Conservation (phyloP, 2,797 vertebrate species). For the Pantherophis alleghaniensis region DNA sequence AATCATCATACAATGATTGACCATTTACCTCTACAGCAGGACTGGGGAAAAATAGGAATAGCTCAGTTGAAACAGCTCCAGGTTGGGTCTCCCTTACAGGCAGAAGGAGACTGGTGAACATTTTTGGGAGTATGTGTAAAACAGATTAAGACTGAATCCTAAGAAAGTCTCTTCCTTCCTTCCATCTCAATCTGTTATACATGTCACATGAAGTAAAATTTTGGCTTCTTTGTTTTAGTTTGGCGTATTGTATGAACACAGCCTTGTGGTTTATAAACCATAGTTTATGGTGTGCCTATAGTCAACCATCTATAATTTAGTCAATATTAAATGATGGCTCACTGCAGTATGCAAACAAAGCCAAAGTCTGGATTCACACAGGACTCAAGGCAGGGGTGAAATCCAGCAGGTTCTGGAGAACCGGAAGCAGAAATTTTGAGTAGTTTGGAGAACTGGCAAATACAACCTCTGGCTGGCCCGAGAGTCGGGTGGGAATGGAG, state of each 20-base stretch:
- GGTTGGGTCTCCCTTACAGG: not conserved
- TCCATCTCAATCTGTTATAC: not conserved
- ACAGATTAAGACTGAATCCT: not conserved
- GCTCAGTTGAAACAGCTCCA: not conserved
- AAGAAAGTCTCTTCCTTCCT: not conserved
- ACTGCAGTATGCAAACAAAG: not conserved
- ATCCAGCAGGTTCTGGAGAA: no score
- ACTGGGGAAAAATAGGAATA: not conserved
- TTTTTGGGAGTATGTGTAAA: not conserved
- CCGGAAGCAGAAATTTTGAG: no score
- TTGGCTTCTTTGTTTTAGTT: not conserved
- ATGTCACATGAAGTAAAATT: not conserved
- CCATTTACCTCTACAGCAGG: not conserved
- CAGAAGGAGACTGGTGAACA: not conserved
- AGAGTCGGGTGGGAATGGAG: no score
- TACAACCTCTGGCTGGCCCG: no score
- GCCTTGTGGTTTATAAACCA: not conserved
- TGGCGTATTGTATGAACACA: not conserved
- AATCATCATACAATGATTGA: not conserved
- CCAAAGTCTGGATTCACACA: not conserved
- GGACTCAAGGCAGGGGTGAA: not conserved
- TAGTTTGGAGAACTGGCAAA: no score
- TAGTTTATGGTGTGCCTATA: not conserved
- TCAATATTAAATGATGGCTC: not conserved
- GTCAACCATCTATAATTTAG: not conserved